Base-by-base conservation (phyloP, 2,888 invertebrate species). In the Epirrhoe alternata region DNA sequence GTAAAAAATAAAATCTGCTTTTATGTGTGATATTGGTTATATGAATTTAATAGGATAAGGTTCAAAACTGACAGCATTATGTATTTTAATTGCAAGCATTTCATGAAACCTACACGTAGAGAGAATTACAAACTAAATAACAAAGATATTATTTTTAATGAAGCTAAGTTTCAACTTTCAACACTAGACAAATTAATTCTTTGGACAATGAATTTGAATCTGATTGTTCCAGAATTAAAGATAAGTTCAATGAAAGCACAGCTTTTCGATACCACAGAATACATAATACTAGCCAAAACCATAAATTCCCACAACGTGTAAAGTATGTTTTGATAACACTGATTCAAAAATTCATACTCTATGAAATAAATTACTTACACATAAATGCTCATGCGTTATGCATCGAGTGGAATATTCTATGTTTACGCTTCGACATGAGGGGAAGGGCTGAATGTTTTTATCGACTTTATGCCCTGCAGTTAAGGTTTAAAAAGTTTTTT, bases 341-440 rank as follows among this genome's bases (percentile, higher is more conserved):
- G 62, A 61, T 65, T 68, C 62, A 52, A 66, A 69, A 65, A 65
- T 65, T 62, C 62, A 69, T 65, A 53, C 50, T 66, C 62, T 65
- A 65, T 60, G 52, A 65, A 69, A 66, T 61, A 66, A 60, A 68
- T 64, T 66, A 62, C 66, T 55, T 71, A 71, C 70, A 76, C 77
- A 76, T 72, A 74, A 68, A 65, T 55, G 70, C 71, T 72, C 68
- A 76, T 73, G 75, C 71, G 72, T 75, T 74, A 75, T 75, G 74
- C 73, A 76, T 74, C 62, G 74, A 72, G 72, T 66, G 50, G 70
- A 77, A 74, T 80, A 76, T 78, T 72, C 70, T 75, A 78, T 80
- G 77, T 81, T 81, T 74, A 80, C 76, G 79, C 76, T 80, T 77
- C 72, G 72, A 63, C 63, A 54, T 71, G 69, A 75, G 74, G 77